phyloP scores from a whole-genome alignment of 2,113 vertebrate species.

The Calypte anna region DNA sequence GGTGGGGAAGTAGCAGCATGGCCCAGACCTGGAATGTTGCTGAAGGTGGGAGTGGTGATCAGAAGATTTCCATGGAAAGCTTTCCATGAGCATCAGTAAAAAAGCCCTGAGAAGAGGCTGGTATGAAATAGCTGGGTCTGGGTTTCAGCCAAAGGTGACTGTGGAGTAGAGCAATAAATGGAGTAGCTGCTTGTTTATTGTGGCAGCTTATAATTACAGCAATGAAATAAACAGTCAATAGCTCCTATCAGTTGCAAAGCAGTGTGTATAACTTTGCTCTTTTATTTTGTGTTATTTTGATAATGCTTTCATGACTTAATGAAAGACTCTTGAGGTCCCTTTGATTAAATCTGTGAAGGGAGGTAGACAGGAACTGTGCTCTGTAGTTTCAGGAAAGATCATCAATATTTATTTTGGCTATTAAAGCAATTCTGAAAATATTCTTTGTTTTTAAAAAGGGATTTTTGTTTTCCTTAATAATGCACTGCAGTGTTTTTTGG shows the following conservation, averaged over 20 bases:
- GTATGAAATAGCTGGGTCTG: not conserved
- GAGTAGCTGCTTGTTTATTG: constrained; percentile 10
- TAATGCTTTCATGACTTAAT: not conserved
- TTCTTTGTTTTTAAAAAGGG: not conserved
- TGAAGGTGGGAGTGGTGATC: not conserved
- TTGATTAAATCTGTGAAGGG: not conserved
- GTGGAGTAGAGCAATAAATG: not conserved
- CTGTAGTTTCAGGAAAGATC: not conserved
- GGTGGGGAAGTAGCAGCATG: not conserved
- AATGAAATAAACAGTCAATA: not conserved
- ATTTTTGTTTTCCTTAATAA: not conserved
- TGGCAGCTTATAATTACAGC: not conserved
- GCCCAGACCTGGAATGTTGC: not conserved
- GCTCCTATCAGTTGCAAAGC: not conserved
- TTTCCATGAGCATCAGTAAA: not conserved
- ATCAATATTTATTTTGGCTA: not conserved
- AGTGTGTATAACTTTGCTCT: not conserved
- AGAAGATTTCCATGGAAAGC: not conserved
- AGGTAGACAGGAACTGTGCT: not conserved
- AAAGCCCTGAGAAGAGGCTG: not conserved
- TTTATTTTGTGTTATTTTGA: not conserved
- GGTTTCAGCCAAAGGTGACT: not conserved
- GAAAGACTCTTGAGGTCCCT: not conserved
- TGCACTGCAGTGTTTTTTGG: not conserved
- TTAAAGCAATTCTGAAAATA: not conserved